Evolutionary conservation across 1,140 invertebrate genomes (phyloP).

Genomic region (Aphaenogaster ashmeadi): DNA sequence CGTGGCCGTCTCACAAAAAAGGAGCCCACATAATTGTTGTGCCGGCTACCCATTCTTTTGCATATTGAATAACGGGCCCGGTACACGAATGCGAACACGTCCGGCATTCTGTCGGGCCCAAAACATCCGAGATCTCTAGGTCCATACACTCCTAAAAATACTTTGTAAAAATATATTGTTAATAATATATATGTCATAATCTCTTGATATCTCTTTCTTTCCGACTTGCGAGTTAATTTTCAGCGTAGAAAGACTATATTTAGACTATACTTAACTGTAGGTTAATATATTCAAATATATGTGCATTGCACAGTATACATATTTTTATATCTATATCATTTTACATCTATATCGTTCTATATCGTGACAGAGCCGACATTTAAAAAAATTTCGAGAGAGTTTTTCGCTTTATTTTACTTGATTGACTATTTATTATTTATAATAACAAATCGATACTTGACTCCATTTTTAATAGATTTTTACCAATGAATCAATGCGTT

Average conservation of each 20-base stretch:
- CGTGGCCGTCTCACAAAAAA: slow-evolving; percentile 55
- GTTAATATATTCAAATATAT: background rate
- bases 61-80: slow-evolving; percentile 45
- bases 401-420: background rate
- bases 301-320: background rate
- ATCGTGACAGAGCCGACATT: background rate
- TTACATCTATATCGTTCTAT: background rate
- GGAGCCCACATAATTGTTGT: slow-evolving; percentile 73
- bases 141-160: background rate
- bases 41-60: slow-evolving; percentile 5
- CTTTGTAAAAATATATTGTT: background rate
- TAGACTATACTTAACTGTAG: background rate
- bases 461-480: background rate
- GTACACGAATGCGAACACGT: background rate
- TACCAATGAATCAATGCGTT: background rate
- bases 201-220: background rate
- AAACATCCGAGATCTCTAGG: slow-evolving; percentile 7
- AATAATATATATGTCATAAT: slow-evolving; percentile 26
- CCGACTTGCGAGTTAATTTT: background rate
- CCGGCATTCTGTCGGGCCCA: background rate
- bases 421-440: background rate
- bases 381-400: background rate
- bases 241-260: background rate
- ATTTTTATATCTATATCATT: background rate
- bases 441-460: background rate